Evolutionary conservation across 1,140 invertebrate species (phyloP).

Genomic region (Hesperophylax magnus): DNA sequence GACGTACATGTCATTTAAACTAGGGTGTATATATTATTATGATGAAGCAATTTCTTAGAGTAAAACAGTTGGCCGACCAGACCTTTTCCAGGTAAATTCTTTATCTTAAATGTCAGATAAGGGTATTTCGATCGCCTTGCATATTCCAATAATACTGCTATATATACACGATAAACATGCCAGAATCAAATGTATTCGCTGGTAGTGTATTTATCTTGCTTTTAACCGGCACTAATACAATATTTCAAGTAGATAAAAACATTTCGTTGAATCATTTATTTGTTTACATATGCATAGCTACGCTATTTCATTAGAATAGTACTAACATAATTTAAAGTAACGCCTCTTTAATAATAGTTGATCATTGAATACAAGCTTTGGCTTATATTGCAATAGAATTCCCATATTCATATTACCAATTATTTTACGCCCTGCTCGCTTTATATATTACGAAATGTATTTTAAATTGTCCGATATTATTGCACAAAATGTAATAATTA

Average conservation of each 20-base stretch:
- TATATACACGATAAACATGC: not conserved
- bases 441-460: too few species aligned
- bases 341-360: too few species aligned
- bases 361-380: too few species aligned
- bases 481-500: too few species aligned
- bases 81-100: slow-evolving; percentile 85
- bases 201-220: not conserved
- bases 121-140: slow-evolving; percentile 1
- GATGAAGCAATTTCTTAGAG: slow-evolving; percentile 91
- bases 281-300: not conserved
- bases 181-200: slow-evolving; percentile 4
- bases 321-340: too few species aligned
- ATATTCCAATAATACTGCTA: not conserved
- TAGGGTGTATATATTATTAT: slow-evolving; percentile 63
- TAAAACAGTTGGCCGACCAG: slow-evolving; percentile 91
- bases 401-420: too few species aligned
- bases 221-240: not conserved
- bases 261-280: slow-evolving; percentile 20
- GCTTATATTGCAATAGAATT: too few species aligned
- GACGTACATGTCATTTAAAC: slow-evolving; percentile 41
- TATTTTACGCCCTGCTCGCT: too few species aligned
- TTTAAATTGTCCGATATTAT: too few species aligned
- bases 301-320: too few species aligned
- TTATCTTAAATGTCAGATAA: slow-evolving; percentile 47
- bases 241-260: slow-evolving; percentile 18